Percentiles rank a stretch among this genome's conserved stretches.
These are phyloP conservation scores for Botia kubotai DNA, from an alignment of 2,797 vertebrate species.

Conservation along the genomic window DNA sequence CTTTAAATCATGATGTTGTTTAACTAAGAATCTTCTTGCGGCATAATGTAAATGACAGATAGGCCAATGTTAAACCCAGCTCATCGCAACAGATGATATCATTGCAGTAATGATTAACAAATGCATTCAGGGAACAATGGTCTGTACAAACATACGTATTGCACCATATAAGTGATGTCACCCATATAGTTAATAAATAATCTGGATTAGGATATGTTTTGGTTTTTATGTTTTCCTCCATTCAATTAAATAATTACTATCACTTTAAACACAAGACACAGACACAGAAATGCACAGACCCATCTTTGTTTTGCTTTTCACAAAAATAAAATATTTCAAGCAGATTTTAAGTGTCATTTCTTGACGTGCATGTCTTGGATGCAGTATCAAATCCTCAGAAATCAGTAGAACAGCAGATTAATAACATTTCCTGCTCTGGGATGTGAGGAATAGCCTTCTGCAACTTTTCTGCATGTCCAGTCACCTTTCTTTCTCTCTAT, in stretches of 20 bases:
- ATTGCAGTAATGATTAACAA: constrained; percentile 44
- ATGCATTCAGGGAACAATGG: constrained; percentile 36
- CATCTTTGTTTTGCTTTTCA: constrained; percentile 8
- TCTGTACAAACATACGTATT: constrained; percentile 49
- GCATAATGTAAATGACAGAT: constrained; percentile 9
- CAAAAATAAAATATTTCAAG: neutral
- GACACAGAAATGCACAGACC: too few relatives aligned
- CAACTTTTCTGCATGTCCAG: constrained; percentile 54
- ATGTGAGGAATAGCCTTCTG: constrained; percentile 56
- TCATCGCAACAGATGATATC: constrained; percentile 42
- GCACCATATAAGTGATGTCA: constrained; percentile 64
- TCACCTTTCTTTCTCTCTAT: constrained; percentile 58
- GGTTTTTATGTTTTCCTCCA: constrained; percentile 51
- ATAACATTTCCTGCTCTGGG: constrained; percentile 28
- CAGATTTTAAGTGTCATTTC: neutral
- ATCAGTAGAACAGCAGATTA: constrained; percentile 46
- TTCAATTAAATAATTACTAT: neutral
- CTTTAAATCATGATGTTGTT: too few relatives aligned
- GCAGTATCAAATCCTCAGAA: constrained; percentile 17
- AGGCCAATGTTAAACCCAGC: constrained; percentile 6
- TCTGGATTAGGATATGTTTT: constrained; percentile 59
- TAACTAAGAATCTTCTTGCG: neutral
- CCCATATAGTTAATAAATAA: constrained; percentile 73
- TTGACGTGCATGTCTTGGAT: neutral
- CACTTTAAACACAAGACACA: neutral